Base-by-base conservation (phyloP, 2,888 invertebrate genomes). In the Chaetogeoica ovagalla region DNA sequence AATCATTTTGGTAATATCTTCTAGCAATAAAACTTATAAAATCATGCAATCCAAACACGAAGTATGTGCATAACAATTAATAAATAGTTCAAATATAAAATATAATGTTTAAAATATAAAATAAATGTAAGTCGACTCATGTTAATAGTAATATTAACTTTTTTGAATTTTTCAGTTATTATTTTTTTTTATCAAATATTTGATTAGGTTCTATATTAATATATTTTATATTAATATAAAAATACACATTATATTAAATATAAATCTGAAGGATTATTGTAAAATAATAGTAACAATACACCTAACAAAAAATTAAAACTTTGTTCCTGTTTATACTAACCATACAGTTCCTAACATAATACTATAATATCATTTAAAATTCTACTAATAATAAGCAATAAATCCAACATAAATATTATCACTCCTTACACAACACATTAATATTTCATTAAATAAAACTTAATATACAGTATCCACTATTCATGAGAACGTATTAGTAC, bases 41-140 rank as follows among this genome's bases (percentile, higher is more conserved):
- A 11, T 37, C 69, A 71, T 79, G 79, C 79, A 79, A 71, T 79
- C 79, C 79, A 79, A 79, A 79, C 79, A 79, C 79, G 77, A 79
- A 65, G 79, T 79, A 79, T 79, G 70, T 11, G 70, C 77, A 70
- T 60, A 68, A 76, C 37, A 77, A 77, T 69, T 77, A 77, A 69
- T 77, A 76, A 70, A 62, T 62, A 69, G 52, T 37, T 70, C 52
- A 62, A 77, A 8, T 60, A 68, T 76, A 6, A 55, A 60, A 60
- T 17, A 6, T 52, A n/a, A 52, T 48, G n/a, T 62, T 62, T 7
- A 62, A 73, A 52, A 48, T 30, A n/a, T 62, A 13, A 73, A n/a
- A 8, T 30, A n/a, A 73, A 62, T 39, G 9, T 3, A 15, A 52
- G 30, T 63, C 48, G 48, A 63, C 19, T 48, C 6, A 55, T 30